Evolutionary conservation across 2,888 invertebrate genomes (phyloP), one percentile per base, ranked within the genome.

Genomic region (Axea sp.): DNA sequence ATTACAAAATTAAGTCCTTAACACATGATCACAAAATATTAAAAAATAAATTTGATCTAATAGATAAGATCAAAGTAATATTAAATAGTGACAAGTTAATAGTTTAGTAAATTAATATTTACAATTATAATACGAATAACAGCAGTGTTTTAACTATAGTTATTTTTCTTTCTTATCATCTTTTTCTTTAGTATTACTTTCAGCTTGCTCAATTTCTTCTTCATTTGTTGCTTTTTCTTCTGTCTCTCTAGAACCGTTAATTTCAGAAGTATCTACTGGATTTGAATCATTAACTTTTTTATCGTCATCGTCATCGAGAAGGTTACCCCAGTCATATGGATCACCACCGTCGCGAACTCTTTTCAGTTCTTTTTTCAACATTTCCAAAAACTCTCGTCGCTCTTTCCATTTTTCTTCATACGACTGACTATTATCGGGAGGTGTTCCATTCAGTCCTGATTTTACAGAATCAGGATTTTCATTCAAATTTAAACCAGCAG

Each of bases 251-350:
- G 31, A 33, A 11, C 30, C 24, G 2, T 9, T 12, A 37, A 24
- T 15, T 62, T 49, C 41, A 2, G 57, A 47, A 19, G 19, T 33
- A 35, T 49, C 35, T 15, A 33, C 28, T 8, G 9, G 49, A 28
- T 43, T 22, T 31, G 33, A 12, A 15, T 89, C 88, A 64, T 87
- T 86, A 3, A 88, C 76, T 64, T 90, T 89, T 1, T 17, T 19
- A 9, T 81, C 82, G 12, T 83, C 83, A 4, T 81, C 83, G 5
- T 81, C 83, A 22, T 84, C 83, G 4, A 86, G 75, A 9, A 87
- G 78, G 73, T 84, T 78, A 28, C 84, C 83, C 81, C 85, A 84
- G 41, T 86, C 83, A 39, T 82, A 80, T 0, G 82, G 77, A 49
- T 86, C 83, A 0, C 83, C 84, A n/a, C 84, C 83, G 4, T 86